A percentile compares a stretch with the other conserved stretches of the same genome.
Conservation (phyloP, 2,797 vertebrate genomes). For the Myiotriccus ornatus region DNA sequence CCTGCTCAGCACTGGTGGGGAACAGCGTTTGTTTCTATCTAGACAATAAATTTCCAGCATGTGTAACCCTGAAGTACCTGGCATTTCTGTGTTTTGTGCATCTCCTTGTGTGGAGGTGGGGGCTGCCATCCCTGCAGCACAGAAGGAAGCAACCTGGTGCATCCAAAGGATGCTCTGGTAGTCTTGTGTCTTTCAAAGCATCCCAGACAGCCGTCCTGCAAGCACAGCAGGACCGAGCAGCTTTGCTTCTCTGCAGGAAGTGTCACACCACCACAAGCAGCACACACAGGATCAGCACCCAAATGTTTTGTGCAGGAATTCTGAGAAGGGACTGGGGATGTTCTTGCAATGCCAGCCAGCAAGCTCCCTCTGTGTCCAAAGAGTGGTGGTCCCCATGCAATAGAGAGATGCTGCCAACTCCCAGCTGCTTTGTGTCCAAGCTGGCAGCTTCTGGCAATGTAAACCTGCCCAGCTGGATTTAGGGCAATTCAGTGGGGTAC, state of each 20-base stretch:
- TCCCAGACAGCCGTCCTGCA: neutral
- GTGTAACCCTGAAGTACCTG: neutral
- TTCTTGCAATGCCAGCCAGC: neutral
- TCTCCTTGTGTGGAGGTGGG: neutral
- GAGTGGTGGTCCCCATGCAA: fast-evolving
- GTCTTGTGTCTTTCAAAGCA: neutral
- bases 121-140: neutral
- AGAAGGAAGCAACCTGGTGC: fast-evolving
- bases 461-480: neutral
- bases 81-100: neutral
- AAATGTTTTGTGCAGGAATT: neutral
- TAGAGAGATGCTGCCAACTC: fast-evolving
- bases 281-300: neutral
- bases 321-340: neutral
- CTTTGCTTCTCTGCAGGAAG: neutral
- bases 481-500: neutral
- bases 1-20: neutral
- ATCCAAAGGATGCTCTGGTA: neutral
- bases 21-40: neutral
- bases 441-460: neutral
- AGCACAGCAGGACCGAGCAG: neutral
- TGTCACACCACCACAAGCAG: neutral
- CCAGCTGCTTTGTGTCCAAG: neutral
- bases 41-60: neutral
- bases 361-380: fast-evolving